These are phyloP conservation scores for Gymnothorax reevesii DNA, from an alignment of 2,797 vertebrate genomes.

Conservation along the genomic window DNA sequence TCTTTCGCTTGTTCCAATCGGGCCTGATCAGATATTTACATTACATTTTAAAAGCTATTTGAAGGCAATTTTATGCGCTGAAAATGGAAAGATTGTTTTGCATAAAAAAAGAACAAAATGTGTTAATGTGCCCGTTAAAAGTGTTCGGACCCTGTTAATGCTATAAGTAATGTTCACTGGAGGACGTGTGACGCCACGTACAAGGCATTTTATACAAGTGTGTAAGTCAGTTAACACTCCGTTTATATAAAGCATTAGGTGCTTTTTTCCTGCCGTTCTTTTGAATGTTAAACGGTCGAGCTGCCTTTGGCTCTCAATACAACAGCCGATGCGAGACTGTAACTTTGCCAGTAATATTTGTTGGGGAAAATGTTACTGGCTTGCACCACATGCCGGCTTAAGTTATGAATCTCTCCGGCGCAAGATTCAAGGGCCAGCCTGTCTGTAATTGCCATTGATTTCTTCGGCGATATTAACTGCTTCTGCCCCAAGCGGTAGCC, in stretches of 20 bases:
- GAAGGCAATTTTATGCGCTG: not conserved
- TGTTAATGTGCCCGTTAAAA: not conserved
- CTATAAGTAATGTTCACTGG: not conserved
- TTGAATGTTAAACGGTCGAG: constrained; percentile 65
- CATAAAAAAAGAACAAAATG: not conserved
- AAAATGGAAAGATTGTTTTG: not conserved
- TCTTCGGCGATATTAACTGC: constrained; percentile 92
- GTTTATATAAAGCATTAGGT: not conserved
- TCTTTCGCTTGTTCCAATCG: constrained; percentile 28
- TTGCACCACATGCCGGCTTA: not conserved
- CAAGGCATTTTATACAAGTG: not conserved
- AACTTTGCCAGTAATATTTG: constrained; percentile 37
- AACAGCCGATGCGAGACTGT: constrained; percentile 52
- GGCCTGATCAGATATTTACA: constrained; percentile 33
- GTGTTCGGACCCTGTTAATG: not conserved
- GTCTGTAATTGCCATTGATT: constrained; percentile 96
- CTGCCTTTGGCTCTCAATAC: constrained; percentile 42
- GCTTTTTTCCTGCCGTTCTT: constrained; percentile 42
- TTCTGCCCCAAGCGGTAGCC: constrained; percentile 92
- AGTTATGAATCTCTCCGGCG: not conserved
- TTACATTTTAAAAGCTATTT: not conserved
- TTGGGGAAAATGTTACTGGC: constrained; percentile 40
- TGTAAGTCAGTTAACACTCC: not conserved
- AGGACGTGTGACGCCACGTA: not conserved
- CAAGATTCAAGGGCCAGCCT: constrained; percentile 79